These are phyloP conservation scores for Apogon talboti DNA, from an alignment of 2,797 vertebrate species.

Conservation along the genomic window DNA sequence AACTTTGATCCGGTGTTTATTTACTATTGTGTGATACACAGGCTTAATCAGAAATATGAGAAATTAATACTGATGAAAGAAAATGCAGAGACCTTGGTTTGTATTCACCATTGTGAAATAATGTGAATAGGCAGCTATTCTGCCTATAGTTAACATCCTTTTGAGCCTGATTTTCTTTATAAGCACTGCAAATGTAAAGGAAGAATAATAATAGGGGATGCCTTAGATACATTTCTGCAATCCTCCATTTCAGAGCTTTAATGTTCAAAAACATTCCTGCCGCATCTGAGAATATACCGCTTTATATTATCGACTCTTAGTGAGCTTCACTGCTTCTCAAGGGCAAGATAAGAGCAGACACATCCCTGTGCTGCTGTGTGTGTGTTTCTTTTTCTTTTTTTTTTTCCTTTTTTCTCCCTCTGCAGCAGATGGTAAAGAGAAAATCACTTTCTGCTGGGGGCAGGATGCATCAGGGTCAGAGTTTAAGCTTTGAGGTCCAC, in stretches of 20 bases:
- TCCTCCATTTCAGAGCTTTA: slow-evolving; percentile 13
- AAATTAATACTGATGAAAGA: not conserved
- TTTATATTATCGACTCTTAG: slow-evolving; percentile 52
- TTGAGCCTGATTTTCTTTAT: slow-evolving; percentile 20
- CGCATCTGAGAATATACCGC: slow-evolving; percentile 43
- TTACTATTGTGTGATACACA: not conserved
- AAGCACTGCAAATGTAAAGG: not conserved
- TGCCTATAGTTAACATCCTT: slow-evolving; percentile 4
- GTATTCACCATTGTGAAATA: not conserved
- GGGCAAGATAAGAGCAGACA: slow-evolving; percentile 70
- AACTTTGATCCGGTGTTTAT: slow-evolving; percentile 19
- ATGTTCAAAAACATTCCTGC: slow-evolving; percentile 33
- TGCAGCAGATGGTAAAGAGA: slow-evolving; percentile 78
- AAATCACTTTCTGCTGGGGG: slow-evolving; percentile 74
- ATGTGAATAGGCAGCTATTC: too few species aligned
- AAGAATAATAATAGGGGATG: slow-evolving; percentile 1
- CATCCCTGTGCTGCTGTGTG: slow-evolving; percentile 51
- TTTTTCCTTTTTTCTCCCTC: slow-evolving; percentile 22
- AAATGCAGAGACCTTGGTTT: not conserved
- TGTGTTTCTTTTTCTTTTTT: slow-evolving; percentile 24
- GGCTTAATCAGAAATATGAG: too few species aligned
- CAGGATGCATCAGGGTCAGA: slow-evolving; percentile 69
- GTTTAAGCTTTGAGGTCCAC: slow-evolving; percentile 76
- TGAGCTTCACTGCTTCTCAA: slow-evolving; percentile 63
- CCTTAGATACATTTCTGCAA: slow-evolving; percentile 2